Evolutionary conservation across 2,888 invertebrate species (phyloP).

Genomic region (Cataglyphis cursor): DNA sequence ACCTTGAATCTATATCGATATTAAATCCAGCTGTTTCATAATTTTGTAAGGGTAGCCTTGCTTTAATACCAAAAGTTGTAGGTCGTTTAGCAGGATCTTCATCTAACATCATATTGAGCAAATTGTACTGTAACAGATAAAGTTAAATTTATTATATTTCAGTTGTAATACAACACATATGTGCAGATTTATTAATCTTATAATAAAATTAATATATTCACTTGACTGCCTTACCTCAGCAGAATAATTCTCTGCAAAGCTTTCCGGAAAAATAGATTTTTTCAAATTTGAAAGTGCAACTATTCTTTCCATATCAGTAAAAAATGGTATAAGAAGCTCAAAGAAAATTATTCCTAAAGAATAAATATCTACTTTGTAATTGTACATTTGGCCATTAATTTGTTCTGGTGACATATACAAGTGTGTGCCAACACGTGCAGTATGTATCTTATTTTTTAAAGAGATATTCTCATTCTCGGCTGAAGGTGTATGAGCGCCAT

Average conservation of each 20-base stretch:
- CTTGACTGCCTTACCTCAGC: constrained; percentile 89
- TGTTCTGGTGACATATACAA: constrained; percentile 99
- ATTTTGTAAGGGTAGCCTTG: constrained; percentile 88
- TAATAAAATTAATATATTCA: constrained; percentile 12
- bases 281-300: constrained; percentile 90
- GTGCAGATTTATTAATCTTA: background rate
- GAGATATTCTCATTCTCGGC: constrained; percentile 79
- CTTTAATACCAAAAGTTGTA: constrained; percentile 91
- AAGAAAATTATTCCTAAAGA: constrained; percentile 97
- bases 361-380: constrained; percentile 98
- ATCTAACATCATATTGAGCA: constrained; percentile 93
- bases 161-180: background rate
- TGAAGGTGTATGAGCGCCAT: constrained; percentile 79
- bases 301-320: constrained; percentile 96
- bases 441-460: constrained; percentile 86
- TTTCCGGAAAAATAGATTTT: constrained; percentile 90
- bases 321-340: constrained; percentile 96
- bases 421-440: constrained; percentile 93
- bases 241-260: constrained; percentile 90
- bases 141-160: constrained; percentile 15
- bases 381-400: constrained; percentile 91
- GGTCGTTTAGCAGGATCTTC: constrained; percentile 91
- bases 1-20: constrained; percentile 84
- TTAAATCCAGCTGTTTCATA: constrained; percentile 82
- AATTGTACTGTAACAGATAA: constrained; percentile 88